phyloP scores from a whole-genome alignment of 2,888 invertebrate genomes.

The Cryptus armator region DNA sequence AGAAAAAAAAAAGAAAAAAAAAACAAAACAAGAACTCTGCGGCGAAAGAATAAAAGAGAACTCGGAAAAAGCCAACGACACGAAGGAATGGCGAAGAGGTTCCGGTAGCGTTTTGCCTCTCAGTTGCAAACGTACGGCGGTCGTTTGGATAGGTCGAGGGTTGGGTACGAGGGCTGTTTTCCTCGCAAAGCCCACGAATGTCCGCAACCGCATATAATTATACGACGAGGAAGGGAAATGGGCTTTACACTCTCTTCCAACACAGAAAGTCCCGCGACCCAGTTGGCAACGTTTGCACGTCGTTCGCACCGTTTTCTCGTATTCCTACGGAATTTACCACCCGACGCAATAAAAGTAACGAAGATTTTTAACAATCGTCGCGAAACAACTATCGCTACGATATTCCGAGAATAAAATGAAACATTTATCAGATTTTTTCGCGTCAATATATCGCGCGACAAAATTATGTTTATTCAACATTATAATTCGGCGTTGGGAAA shows the following conservation, averaged over 20 bases:
- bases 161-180: background rate
- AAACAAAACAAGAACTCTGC: background rate
- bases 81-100: conserved; percentile 21
- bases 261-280: conserved; percentile 21
- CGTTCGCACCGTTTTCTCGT: background rate
- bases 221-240: conserved; percentile 16
- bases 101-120: conserved; percentile 43
- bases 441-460: background rate
- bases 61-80: conserved; percentile 34
- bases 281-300: conserved; percentile 37
- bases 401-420: background rate
- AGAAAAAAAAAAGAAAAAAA: background rate
- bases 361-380: background rate
- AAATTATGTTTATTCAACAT: conserved; percentile 6
- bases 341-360: background rate
- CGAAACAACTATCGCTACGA: background rate
- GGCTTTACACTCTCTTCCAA: background rate
- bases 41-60: conserved; percentile 12
- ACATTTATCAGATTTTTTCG: background rate
- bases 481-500: conserved; percentile 2
- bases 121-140: conserved; percentile 25
- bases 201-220: conserved; percentile 45
- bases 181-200: conserved; percentile 25
- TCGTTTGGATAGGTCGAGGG: conserved; percentile 31
- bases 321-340: background rate